Percentiles rank a stretch among this genome's conserved stretches.
Conservation (phyloP, 2,113 vertebrate species). For the Chaetops frenatus region DNA sequence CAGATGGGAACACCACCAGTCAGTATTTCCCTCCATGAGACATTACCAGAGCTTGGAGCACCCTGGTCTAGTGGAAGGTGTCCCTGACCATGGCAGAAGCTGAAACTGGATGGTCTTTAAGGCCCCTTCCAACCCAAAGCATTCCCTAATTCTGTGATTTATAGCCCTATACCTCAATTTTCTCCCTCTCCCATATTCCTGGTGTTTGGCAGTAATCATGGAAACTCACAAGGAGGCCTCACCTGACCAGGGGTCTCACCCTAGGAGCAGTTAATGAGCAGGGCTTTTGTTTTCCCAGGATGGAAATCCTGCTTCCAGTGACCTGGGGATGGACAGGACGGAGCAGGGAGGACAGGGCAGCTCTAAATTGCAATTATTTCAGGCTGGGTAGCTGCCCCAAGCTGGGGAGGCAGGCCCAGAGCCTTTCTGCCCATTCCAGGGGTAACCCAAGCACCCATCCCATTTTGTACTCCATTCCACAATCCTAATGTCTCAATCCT, state of each 20-base stretch:
- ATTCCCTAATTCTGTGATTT: neutral
- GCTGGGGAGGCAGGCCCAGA: fast-evolving
- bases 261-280: neutral
- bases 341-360: neutral
- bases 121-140: neutral
- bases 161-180: neutral
- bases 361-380: neutral
- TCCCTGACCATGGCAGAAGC: neutral
- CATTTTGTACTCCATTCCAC: neutral
- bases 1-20: neutral
- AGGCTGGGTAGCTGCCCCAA: neutral
- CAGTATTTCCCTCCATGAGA: neutral
- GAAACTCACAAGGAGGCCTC: neutral
- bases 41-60: neutral
- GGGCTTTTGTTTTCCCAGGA: neutral
- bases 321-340: neutral
- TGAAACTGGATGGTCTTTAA: neutral
- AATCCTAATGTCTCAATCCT: neutral
- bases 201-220: neutral
- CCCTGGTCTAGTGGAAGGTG: neutral
- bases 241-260: neutral
- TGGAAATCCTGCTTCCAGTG: neutral
- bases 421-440: neutral
- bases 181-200: neutral
- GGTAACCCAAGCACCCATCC: neutral